A percentile compares a stretch with the other conserved stretches of the same genome.
Conservation (phyloP, 2,888 invertebrate genomes). For the Dasypolia templi region DNA sequence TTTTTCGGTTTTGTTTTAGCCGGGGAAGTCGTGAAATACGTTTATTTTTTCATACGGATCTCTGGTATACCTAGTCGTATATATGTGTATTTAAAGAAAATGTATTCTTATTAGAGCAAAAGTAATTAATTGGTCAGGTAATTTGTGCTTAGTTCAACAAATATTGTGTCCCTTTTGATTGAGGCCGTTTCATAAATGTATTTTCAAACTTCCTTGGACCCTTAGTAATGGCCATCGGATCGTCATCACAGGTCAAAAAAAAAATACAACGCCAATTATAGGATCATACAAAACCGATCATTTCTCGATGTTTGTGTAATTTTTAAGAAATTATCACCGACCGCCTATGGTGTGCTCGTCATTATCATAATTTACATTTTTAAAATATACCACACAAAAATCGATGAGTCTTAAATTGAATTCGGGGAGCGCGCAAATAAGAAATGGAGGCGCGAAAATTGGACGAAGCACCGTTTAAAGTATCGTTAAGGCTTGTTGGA, state of each 20-base stretch:
- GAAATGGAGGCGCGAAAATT: slow-evolving; percentile 88
- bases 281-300: slow-evolving; percentile 77
- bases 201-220: slow-evolving; percentile 8
- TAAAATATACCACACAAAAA: slow-evolving; percentile 81
- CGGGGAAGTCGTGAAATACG: slow-evolving; percentile 11
- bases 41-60: neutral
- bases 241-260: slow-evolving; percentile 42
- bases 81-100: neutral
- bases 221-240: slow-evolving; percentile 39
- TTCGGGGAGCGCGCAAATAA: slow-evolving; percentile 88
- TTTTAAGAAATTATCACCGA: slow-evolving; percentile 81
- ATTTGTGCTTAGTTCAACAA: neutral
- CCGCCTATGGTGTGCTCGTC: slow-evolving; percentile 80
- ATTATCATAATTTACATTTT: slow-evolving; percentile 86
- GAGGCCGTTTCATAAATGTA: neutral
- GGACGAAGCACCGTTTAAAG: slow-evolving; percentile 86
- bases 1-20: slow-evolving; percentile 26
- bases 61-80: neutral
- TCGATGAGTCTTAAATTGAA: slow-evolving; percentile 89
- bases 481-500: slow-evolving; percentile 86
- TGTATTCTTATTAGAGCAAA: neutral
- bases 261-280: slow-evolving; percentile 82
- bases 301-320: slow-evolving; percentile 81
- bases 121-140: neutral
- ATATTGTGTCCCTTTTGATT: too few relatives aligned